Base-by-base conservation (phyloP, 1,140 invertebrate species). In the Drosophila aff. region DNA sequence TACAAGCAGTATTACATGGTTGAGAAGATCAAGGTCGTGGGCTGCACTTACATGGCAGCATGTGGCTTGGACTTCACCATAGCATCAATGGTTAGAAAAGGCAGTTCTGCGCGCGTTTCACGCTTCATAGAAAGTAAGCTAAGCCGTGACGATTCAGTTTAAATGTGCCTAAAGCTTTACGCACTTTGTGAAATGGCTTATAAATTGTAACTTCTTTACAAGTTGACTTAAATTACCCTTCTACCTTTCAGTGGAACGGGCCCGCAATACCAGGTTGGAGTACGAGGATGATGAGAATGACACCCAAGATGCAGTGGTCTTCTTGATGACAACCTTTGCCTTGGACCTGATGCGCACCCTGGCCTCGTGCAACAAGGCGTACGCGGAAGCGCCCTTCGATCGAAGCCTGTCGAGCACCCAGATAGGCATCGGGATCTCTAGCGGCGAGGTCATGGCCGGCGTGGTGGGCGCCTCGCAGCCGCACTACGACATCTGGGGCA, bases 11-110 rank as follows among this genome's bases (percentile, higher is more conserved):
- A 65, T 33, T 89, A 52, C 36, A 13, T 65, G 13, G 84, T 87
- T n/a, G 97, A 98, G 86, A 98, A 98, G 93, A 99, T 99, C 9
- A 99, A 99, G 94, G 96, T 98, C 47, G 97, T 98, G 46, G 96
- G 98, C 21, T 97, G 96, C 93, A 98, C 97, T 0, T 99, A 98
- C 86, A 98, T 99, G 98, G 97, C 97, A 11, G 98, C 97, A 0
- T 97, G 97, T 92, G 98, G 98, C 2, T 93, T 99, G 28, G 96
- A 97, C 79, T 8, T 77, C 10, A 38, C 21, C 10, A 36, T 67
- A 23, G 66, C 65, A n/a, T 28, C 47, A 28, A 6, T 10, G 23
- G 9, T 49, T 49, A 28, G 15, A n/a, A 49, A n/a, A n/a, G 47
- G 6, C 33, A 28, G 15, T 68, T 10, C 44, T 15, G 41, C 21